These are phyloP conservation scores for Rhingia rostrata DNA, from an alignment of 2,888 invertebrate genomes.

Conservation along the genomic window DNA sequence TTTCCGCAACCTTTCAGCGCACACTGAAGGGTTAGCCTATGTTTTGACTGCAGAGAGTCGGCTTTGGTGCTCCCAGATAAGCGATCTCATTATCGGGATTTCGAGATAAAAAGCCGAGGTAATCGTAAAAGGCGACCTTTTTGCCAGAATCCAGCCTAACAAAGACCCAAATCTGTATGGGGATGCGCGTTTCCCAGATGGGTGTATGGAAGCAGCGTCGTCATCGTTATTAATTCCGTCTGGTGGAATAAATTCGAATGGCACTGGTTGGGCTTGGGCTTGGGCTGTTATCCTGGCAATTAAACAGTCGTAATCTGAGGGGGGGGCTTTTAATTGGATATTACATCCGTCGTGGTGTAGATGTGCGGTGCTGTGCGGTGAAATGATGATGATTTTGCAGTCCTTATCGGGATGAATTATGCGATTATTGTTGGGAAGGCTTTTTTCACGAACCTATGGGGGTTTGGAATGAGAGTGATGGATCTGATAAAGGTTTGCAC, in stretches of 20 bases:
- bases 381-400: slow-evolving; percentile 68
- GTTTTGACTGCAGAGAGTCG: slow-evolving; percentile 40
- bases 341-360: slow-evolving; percentile 65
- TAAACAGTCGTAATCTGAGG: slow-evolving; percentile 74
- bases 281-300: slow-evolving; percentile 73
- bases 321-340: slow-evolving; percentile 74
- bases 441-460: background rate
- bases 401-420: slow-evolving; percentile 72
- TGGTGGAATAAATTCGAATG: slow-evolving; percentile 63
- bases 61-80: slow-evolving; percentile 54
- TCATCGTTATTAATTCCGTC: slow-evolving; percentile 65
- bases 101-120: slow-evolving; percentile 67
- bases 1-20: slow-evolving; percentile 33
- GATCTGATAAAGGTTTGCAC: background rate
- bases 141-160: slow-evolving; percentile 31
- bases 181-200: slow-evolving; percentile 1
- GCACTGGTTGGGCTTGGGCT: slow-evolving; percentile 55
- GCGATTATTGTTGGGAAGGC: slow-evolving; percentile 39
- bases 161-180: slow-evolving; percentile 48
- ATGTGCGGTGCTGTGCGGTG: slow-evolving; percentile 11
- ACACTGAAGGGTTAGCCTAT: slow-evolving; percentile 34
- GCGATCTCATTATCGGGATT: slow-evolving; percentile 74
- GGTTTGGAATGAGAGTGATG: background rate
- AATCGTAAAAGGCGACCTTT: slow-evolving; percentile 68
- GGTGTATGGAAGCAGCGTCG: slow-evolving; percentile 12